These are phyloP conservation scores for Donacobius atricapilla DNA, from an alignment of 2,113 vertebrate genomes.

Conservation along the genomic window DNA sequence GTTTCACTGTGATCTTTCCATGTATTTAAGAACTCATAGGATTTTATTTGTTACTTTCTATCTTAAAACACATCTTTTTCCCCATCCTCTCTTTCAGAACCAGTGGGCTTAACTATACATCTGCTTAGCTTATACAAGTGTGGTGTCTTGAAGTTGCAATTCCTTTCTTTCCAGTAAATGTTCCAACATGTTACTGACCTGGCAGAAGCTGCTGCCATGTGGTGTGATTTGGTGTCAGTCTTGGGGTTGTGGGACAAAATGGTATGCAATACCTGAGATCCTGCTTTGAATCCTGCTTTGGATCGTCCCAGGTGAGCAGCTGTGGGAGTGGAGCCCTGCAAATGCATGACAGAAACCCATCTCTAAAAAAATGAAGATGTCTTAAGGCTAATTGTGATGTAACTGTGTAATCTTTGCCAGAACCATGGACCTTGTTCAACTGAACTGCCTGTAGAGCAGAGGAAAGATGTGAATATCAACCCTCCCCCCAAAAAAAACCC, in stretches of 20 bases:
- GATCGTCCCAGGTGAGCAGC: fast-evolving
- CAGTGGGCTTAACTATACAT: background rate
- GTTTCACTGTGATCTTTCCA: background rate
- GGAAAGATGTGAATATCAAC: background rate
- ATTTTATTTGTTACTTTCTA: background rate
- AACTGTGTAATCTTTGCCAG: background rate
- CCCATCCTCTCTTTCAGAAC: background rate
- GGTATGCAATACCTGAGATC: background rate
- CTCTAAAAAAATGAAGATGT: background rate
- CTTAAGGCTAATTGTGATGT: background rate
- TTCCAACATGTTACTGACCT: background rate
- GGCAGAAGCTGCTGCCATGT: background rate
- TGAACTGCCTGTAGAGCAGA: background rate
- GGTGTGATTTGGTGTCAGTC: background rate
- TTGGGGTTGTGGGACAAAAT: background rate
- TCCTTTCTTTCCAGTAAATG: background rate
- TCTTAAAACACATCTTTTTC: background rate
- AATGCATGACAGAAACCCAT: background rate
- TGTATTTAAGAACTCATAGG: background rate
- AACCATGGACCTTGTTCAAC: fast-evolving
- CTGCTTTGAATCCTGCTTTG: background rate
- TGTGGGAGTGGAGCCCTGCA: background rate
- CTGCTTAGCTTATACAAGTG: background rate
- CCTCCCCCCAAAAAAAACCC: fast-evolving
- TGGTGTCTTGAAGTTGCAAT: background rate